Base-by-base conservation (phyloP, 2,888 invertebrate species). In the Lottia scabra region DNA sequence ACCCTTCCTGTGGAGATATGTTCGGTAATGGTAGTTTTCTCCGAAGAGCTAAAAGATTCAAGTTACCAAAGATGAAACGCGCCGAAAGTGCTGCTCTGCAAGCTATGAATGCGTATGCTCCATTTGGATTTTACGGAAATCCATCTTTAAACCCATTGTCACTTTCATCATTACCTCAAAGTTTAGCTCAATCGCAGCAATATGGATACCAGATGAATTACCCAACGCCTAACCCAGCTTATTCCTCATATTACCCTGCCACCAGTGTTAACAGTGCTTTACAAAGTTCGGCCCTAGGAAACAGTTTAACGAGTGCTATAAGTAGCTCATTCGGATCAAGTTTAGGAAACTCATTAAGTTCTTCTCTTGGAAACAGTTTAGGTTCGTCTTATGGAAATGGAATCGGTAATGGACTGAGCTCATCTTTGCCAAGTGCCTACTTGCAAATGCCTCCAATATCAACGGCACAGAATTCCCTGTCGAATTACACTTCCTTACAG, bases 21-120 rank as follows among this genome's bases (percentile, higher is more conserved):
- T 89, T 89, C 71, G 88, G 87, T 30, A 89, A 89, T 73, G 89
- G 89, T 23, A 88, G 87, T 70, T 89, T 88, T 74, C 79, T 89
- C n/a, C 75, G 89, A 43, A 74, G 89, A 45, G 83, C 87, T 10
- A 89, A 88, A 70, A 77, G 88, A 62, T 89, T 89, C 78, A 89
- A 89, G 73, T 72, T 84, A 16, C 80, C 78, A 15, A 78, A 75
- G 46, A 69, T 62, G 66, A 81, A 81, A 63, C 63, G 68, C 15
- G 78, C 78, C 43, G 76, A 75, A 15, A 74, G 77, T 10, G 82
- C 83, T 10, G 80, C 81, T 27, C 77, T 83, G 8, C 82, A 84
- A 38, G 83, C 83, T 68, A 79, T 84, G 67, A 84, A 78, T 74
- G 78, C 84, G 10, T 85, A 84, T 75, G 84, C 84, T 74, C 83